Conservation (phyloP, 2,888 invertebrate species). For the Phasia obesa region DNA sequence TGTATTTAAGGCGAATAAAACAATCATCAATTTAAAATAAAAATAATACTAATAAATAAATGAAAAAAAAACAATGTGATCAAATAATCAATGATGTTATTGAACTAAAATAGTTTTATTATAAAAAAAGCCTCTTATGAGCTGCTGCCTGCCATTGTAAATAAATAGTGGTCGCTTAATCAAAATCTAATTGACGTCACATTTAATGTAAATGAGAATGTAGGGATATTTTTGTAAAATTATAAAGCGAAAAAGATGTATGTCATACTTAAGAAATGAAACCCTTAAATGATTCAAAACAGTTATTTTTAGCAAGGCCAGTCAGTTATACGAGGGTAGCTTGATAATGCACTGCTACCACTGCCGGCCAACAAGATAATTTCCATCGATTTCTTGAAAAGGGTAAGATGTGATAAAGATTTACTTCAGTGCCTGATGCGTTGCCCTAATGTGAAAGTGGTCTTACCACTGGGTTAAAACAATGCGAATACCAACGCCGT, state of each 20-base stretch:
- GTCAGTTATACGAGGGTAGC: too few species aligned
- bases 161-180: slow-evolving; percentile 39
- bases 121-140: slow-evolving; percentile 15
- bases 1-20: slow-evolving; percentile 14
- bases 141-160: slow-evolving; percentile 8
- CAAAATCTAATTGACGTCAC: slow-evolving; percentile 42
- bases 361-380: too few species aligned
- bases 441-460: too few species aligned
- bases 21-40: slow-evolving; percentile 10
- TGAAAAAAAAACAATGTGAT: not conserved
- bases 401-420: too few species aligned
- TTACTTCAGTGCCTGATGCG: too few species aligned
- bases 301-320: slow-evolving; percentile 10
- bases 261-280: not conserved
- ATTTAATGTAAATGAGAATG: not conserved
- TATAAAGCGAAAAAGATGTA: not conserved
- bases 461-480: too few species aligned
- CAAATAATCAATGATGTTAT: slow-evolving; percentile 44
- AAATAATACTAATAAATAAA: slow-evolving; percentile 8
- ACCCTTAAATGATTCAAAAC: not conserved
- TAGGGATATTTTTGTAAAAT: not conserved
- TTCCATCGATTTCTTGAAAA: too few species aligned
- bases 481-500: too few species aligned
- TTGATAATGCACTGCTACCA: too few species aligned
- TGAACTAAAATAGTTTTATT: slow-evolving; percentile 55